A percentile compares a stretch with the other conserved stretches of the same genome.
Conservation (phyloP, 2,797 vertebrate genomes). For the Pantherophis vulpinus region DNA sequence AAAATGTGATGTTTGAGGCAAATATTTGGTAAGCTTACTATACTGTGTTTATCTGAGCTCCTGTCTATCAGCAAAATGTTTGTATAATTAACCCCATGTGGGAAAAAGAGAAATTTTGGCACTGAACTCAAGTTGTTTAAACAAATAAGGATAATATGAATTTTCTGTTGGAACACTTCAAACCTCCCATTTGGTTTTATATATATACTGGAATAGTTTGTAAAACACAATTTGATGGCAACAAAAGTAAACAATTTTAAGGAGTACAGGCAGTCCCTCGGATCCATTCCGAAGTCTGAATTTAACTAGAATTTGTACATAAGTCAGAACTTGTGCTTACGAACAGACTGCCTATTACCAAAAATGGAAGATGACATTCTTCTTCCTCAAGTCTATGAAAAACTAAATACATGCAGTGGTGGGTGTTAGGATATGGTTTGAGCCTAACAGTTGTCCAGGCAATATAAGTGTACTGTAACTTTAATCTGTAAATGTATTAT, state of each 20-base stretch:
- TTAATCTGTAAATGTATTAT: no score
- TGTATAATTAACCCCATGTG: not conserved
- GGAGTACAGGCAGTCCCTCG: not conserved
- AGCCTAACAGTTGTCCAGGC: no score
- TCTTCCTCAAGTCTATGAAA: not conserved
- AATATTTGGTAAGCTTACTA: not conserved
- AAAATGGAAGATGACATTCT: not conserved
- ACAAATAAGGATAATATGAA: not conserved
- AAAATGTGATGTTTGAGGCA: not conserved
- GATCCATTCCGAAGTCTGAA: not conserved
- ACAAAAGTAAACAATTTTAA: not conserved
- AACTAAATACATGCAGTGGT: not conserved
- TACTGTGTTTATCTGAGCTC: not conserved
- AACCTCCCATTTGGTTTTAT: not conserved
- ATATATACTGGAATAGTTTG: not conserved
- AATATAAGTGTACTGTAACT: no score
- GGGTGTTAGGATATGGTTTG: no score
- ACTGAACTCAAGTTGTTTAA: not conserved
- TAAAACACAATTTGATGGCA: not conserved
- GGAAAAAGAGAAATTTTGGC: not conserved
- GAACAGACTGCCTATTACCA: not conserved
- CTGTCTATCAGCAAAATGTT: conserved; percentile 1
- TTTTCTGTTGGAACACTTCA: not conserved
- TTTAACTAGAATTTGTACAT: not conserved
- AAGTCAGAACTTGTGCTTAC: not conserved